Base-by-base conservation (phyloP, 2,797 vertebrate species). In the Enteromius fasciolatus region DNA sequence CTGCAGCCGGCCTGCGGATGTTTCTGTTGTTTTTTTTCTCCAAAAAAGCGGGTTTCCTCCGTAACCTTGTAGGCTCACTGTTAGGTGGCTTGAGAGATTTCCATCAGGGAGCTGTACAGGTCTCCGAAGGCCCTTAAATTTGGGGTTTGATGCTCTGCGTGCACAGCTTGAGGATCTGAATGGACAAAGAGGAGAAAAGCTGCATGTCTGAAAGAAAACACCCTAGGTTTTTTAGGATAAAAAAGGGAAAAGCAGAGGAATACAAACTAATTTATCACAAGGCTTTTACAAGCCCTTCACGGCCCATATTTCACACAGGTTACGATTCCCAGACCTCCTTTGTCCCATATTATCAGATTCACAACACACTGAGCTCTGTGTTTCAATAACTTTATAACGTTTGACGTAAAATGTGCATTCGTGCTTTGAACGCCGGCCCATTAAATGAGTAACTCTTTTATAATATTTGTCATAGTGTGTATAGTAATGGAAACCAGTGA, bases 161-260 rank as follows among this genome's bases (percentile, higher is more conserved):
- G 94, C 95, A 96, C 92, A 87, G 93, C 95, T 92, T 77, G 91
- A 96, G 94, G 93, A 94, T 96, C 95, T 93, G 88, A 94, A 95
- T 94, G 93, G 94, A 97, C 96, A 95, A 96, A 95, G 95, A 95
- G 95, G 94, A 95, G 95, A 97, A 97, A 97, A 28, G 97, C 96
- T 96, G 95, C 95, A 96, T 95, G 97, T 97, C 95, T 95, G 94
- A 95, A 97, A 95, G 94, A 96, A 98, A 97, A 97, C 95, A 97
- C 90, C 89, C 88, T 93, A 94, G 94, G 95, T 97, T 97, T 97
- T 36, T 96, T 95, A 95, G 92, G 94, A 97, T 89, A 90, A 91
- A 91, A 92, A 88, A 75, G n/a, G n/a, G 28, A 89, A 93, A 95
- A 94, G 92, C 88, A 39, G 93, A 91, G 94, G 95, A 97, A 96